phyloP scores from a whole-genome alignment of 1,140 invertebrate species.

The Drosophila triauraria region DNA sequence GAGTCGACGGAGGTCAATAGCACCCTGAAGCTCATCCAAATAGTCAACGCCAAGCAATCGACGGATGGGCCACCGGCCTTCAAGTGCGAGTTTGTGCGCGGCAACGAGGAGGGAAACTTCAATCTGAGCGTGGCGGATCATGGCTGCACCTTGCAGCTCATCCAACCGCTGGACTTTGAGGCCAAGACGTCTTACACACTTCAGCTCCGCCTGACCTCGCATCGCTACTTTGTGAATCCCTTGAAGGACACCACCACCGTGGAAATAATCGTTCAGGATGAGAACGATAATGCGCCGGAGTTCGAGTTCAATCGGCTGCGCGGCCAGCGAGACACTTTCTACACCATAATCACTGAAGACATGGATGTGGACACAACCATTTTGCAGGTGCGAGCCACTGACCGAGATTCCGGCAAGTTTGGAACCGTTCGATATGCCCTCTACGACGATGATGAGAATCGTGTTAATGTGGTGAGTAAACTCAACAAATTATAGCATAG shows the following conservation, averaged over 20 bases:
- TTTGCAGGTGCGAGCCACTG: conserved; percentile 91
- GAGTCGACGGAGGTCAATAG: conserved; percentile 87
- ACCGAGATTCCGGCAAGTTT: conserved; percentile 92
- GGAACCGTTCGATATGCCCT: conserved; percentile 90
- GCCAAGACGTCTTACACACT: conserved; percentile 89
- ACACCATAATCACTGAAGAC: conserved; percentile 90
- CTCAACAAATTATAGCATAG: background rate
- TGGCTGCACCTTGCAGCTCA: conserved; percentile 91
- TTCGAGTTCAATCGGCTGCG: conserved; percentile 89
- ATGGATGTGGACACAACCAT: conserved; percentile 90
- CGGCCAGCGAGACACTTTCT: conserved; percentile 87
- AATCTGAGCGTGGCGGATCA: conserved; percentile 90
- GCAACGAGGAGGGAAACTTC: conserved; percentile 91
- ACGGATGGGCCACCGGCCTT: conserved; percentile 59
- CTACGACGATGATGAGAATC: conserved; percentile 84
- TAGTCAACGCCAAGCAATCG: conserved; percentile 80
- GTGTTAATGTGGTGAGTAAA: conserved; percentile 86
- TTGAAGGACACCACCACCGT: conserved; percentile 90
- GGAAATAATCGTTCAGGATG: conserved; percentile 92
- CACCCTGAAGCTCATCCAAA: conserved; percentile 78
- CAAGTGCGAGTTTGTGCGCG: conserved; percentile 90
- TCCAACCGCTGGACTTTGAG: conserved; percentile 91
- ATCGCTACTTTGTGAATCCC: conserved; percentile 91
- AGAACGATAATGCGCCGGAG: conserved; percentile 94
- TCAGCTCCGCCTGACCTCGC: conserved; percentile 91